Conservation (phyloP, 2,888 invertebrate species). For the Tetheella fluctuosa region DNA sequence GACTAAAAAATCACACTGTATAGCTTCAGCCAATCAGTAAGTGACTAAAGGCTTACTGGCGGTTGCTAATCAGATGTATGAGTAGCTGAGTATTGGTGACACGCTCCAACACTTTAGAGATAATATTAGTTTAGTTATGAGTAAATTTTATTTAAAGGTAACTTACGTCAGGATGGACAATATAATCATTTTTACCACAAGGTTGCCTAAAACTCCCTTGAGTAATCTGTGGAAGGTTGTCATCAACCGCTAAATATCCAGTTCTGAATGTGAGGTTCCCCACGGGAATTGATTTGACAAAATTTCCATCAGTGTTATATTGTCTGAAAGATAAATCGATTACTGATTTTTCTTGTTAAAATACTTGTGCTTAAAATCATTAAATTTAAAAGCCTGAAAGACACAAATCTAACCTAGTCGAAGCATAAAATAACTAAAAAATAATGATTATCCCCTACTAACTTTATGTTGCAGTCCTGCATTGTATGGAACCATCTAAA, state of each 20-base stretch:
- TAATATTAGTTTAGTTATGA: too few relatives aligned
- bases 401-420: too few relatives aligned
- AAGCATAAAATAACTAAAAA: neutral
- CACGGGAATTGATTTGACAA: neutral
- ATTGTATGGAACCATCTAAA: conserved; percentile 49
- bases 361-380: too few relatives aligned
- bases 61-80: too few relatives aligned
- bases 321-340: conserved; percentile 10
- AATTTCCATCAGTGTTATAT: conserved; percentile 11
- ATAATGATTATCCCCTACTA: conserved; percentile 18
- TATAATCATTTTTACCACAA: neutral
- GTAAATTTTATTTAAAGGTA: neutral
- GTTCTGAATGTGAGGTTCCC: conserved; percentile 10
- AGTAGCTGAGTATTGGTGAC: too few relatives aligned
- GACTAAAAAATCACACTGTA: too few relatives aligned
- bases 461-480: conserved; percentile 47
- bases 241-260: conserved; percentile 7
- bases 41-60: too few relatives aligned
- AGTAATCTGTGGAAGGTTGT: neutral
- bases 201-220: conserved; percentile 11
- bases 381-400: too few relatives aligned
- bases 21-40: too few relatives aligned
- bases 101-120: too few relatives aligned
- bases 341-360: neutral
- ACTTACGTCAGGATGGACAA: conserved; percentile 15